Evolutionary conservation across 1,140 invertebrate species (phyloP).

Genomic region (Drosophila parabipectinata): DNA sequence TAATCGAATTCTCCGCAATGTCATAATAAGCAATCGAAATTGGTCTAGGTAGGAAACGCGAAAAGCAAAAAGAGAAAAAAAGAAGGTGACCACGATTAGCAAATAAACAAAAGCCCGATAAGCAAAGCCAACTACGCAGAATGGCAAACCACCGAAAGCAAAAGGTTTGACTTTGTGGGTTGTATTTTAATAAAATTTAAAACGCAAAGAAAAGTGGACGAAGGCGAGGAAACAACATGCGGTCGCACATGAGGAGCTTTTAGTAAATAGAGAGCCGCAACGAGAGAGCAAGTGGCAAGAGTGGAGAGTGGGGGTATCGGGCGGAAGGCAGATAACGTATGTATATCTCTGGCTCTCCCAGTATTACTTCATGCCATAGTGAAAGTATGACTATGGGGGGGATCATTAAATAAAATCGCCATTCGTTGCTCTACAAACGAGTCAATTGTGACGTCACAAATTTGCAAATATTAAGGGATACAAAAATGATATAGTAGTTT

Average conservation of each 20-base stretch:
- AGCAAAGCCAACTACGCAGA: conserved; percentile 29
- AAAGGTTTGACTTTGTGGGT: conserved; percentile 34
- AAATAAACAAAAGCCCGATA: conserved; percentile 47
- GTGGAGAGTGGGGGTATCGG: neutral
- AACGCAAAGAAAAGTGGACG: conserved; percentile 22
- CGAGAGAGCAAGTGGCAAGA: neutral
- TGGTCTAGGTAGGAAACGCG: conserved; percentile 42
- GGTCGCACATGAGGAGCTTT: conserved; percentile 40
- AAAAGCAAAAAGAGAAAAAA: conserved; percentile 15
- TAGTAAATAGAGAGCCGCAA: conserved; percentile 23
- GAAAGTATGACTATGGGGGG: conserved; percentile 18
- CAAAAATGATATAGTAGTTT: neutral
- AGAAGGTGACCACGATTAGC: conserved; percentile 29
- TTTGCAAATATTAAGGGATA: neutral
- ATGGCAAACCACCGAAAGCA: conserved; percentile 19
- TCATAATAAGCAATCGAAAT: conserved; percentile 57
- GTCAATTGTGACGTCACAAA: conserved; percentile 5
- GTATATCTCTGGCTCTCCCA: conserved; percentile 10
- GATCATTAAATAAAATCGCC: conserved; percentile 8
- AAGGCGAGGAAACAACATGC: conserved; percentile 41
- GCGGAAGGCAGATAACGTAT: conserved; percentile 15
- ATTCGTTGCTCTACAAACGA: neutral
- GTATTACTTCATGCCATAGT: conserved; percentile 62
- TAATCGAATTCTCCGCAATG: conserved; percentile 22
- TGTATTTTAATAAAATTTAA: conserved; percentile 34